Evolutionary conservation across 2,888 invertebrate genomes (phyloP).

Genomic region (Folsomia candida): DNA sequence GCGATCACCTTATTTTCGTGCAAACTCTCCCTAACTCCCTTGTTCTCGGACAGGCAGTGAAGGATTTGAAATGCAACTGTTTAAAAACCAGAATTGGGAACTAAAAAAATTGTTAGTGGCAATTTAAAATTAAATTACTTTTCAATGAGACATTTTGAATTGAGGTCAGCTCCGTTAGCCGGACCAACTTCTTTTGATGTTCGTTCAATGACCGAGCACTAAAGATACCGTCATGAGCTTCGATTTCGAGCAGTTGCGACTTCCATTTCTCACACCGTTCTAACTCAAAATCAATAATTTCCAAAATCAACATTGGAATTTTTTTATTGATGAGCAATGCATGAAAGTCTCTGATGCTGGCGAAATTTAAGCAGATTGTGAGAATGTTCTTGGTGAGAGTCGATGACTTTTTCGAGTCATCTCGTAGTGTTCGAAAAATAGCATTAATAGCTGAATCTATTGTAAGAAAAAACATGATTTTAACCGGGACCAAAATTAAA

Average conservation of each 20-base stretch:
- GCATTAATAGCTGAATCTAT: slow-evolving; percentile 41
- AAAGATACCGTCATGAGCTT: slow-evolving; percentile 9
- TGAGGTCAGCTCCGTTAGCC: slow-evolving; percentile 7
- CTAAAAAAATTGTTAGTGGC: neutral
- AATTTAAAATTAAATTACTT: slow-evolving; percentile 10
- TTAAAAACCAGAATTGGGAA: neutral
- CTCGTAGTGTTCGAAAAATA: slow-evolving; percentile 35
- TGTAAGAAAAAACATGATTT: neutral
- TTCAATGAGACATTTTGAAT: slow-evolving; percentile 26
- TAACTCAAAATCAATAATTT: slow-evolving; percentile 33
- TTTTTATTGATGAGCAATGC: slow-evolving; percentile 24
- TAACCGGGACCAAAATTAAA: neutral
- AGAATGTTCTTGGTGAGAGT: slow-evolving; percentile 28
- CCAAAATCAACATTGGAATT: slow-evolving; percentile 19
- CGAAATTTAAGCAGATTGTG: slow-evolving; percentile 32
- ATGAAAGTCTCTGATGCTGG: slow-evolving; percentile 34
- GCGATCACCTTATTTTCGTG: slow-evolving; percentile 29
- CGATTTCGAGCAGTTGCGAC: slow-evolving; percentile 21
- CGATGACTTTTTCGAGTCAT: slow-evolving; percentile 29
- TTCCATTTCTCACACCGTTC: slow-evolving; percentile 40
- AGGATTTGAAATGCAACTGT: slow-evolving; percentile 36
- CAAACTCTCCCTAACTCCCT: slow-evolving; percentile 19
- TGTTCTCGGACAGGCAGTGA: slow-evolving; percentile 32
- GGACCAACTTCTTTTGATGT: slow-evolving; percentile 11
- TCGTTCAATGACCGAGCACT: slow-evolving; percentile 8